Percentiles rank a stretch among this genome's conserved stretches.
phyloP scores from a whole-genome alignment of 2,113 vertebrate species.

The Indicator indicator region DNA sequence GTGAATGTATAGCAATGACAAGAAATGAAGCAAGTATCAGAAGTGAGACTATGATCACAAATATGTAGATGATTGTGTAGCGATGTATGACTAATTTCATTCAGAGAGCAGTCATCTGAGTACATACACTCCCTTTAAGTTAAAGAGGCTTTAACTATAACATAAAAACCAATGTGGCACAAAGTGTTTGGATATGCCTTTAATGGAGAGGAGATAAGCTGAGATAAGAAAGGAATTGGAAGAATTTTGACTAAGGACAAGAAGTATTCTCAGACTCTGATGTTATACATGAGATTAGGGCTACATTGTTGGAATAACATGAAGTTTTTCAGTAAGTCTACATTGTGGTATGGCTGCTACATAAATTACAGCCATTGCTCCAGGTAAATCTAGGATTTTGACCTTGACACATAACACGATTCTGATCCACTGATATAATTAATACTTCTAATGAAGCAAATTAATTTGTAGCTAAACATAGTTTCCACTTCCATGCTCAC shows the following conservation, averaged over 20 bases:
- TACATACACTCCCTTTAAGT: neutral
- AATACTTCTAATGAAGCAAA: neutral
- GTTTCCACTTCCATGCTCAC: neutral
- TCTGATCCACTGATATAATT: neutral
- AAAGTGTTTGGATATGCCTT: conserved; percentile 11
- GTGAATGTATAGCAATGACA: neutral
- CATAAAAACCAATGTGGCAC: conserved; percentile 1
- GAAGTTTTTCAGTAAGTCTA: neutral
- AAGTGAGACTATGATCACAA: neutral
- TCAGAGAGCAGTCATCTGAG: neutral
- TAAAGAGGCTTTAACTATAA: conserved; percentile 8
- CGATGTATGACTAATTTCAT: neutral
- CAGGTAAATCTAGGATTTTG: neutral
- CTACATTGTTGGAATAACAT: neutral
- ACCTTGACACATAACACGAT: neutral
- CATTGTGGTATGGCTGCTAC: neutral
- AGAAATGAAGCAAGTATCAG: conserved; percentile 4
- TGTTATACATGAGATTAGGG: neutral
- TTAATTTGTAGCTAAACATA: neutral
- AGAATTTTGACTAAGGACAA: conserved; percentile 36
- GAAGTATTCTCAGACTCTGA: neutral
- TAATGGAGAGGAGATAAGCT: neutral
- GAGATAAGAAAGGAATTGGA: conserved; percentile 51
- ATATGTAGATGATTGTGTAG: neutral
- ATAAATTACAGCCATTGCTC: neutral